A percentile compares a stretch with the other conserved stretches of the same genome.
Evolutionary conservation across 2,888 invertebrate species (phyloP).

Genomic region (Andrena bucephala): DNA sequence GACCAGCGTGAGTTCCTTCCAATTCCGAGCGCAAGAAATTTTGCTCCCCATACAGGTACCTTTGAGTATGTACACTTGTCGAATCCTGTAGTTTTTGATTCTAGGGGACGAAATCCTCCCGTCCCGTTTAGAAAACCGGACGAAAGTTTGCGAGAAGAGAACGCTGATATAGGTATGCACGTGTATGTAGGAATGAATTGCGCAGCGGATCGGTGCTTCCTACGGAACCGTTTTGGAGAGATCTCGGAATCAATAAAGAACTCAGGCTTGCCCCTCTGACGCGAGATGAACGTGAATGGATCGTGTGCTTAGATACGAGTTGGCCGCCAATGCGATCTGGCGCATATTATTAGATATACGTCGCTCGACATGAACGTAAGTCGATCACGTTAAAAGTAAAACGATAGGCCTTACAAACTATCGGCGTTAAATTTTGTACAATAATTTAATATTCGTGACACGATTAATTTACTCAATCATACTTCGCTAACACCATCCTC

Average conservation of each 20-base stretch:
- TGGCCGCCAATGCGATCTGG: slow-evolving; percentile 34
- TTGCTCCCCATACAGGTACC: background rate
- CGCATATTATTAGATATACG: slow-evolving; percentile 49
- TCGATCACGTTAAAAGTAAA: slow-evolving; percentile 55
- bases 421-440: slow-evolving; percentile 75
- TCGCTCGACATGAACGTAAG: slow-evolving; percentile 49
- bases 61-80: background rate
- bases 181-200: background rate
- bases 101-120: background rate
- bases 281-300: slow-evolving; percentile 69
- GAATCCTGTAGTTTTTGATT: background rate
- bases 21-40: background rate
- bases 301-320: slow-evolving; percentile 71
- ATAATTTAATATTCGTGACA: slow-evolving; percentile 71
- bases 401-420: slow-evolving; percentile 72
- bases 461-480: slow-evolving; percentile 68
- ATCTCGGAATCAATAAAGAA: slow-evolving; percentile 39
- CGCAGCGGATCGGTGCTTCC: slow-evolving; percentile 42
- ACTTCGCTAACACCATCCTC: slow-evolving; percentile 22
- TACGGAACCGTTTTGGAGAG: slow-evolving; percentile 21
- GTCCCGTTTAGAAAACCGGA: background rate
- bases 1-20: slow-evolving; percentile 25
- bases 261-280: slow-evolving; percentile 48
- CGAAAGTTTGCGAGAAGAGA: background rate
- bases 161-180: too few relatives aligned